Conservation (phyloP, 2,113 vertebrate species). For the Sigmodon hispidus region DNA sequence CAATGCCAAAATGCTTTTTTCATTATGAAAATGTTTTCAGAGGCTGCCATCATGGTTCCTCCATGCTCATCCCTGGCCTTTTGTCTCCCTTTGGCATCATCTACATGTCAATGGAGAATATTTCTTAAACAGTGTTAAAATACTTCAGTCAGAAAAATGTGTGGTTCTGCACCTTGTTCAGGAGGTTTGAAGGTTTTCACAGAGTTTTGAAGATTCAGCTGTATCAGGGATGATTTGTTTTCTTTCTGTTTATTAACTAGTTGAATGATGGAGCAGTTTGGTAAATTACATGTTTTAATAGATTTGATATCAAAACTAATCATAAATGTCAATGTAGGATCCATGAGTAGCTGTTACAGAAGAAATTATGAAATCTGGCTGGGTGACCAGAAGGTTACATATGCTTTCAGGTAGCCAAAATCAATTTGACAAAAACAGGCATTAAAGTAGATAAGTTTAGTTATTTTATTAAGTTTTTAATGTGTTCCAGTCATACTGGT, state of each 20-base stretch:
- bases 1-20: background rate
- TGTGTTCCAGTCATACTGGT: conserved; percentile 59
- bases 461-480: conserved; percentile 54
- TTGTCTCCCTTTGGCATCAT: background rate
- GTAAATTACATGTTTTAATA: background rate
- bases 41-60: background rate
- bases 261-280: background rate
- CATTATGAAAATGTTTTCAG: too few relatives aligned
- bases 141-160: background rate
- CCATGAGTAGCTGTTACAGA: background rate
- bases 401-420: conserved; percentile 48
- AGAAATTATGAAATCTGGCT: conserved; percentile 41
- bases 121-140: background rate
- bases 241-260: background rate
- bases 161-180: background rate
- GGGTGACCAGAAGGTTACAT: conserved; percentile 46
- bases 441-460: conserved; percentile 70
- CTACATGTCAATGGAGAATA: background rate
- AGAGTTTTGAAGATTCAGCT: background rate
- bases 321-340: background rate
- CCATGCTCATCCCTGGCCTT: accelerated
- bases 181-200: background rate
- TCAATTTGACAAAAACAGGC: conserved; percentile 47
- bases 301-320: background rate
- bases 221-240: background rate